These are phyloP conservation scores for Galeopsomyia nigrocyanea DNA, from an alignment of 2,888 invertebrate species.

Conservation along the genomic window DNA sequence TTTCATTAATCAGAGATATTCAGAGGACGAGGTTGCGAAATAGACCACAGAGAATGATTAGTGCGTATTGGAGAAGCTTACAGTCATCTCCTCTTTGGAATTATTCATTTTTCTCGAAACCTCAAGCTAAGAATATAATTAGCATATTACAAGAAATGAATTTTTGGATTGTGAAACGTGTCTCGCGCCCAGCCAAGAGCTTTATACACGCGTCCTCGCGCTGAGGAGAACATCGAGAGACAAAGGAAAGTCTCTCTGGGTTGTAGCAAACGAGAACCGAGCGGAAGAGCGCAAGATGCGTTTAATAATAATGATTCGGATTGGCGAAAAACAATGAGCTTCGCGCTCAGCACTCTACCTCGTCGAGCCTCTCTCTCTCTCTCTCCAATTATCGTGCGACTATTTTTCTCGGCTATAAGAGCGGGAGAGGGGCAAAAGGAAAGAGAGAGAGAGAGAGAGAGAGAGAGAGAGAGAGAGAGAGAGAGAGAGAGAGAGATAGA, in stretches of 20 bases:
- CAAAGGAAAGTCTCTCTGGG: slow-evolving; percentile 5
- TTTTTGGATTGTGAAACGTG: slow-evolving; percentile 33
- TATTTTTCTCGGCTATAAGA: neutral
- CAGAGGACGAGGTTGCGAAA: too few relatives aligned
- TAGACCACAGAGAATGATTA: too few relatives aligned
- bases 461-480: neutral
- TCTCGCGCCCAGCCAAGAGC: neutral
- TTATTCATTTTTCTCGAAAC: slow-evolving; percentile 18
- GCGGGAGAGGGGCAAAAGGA: too few relatives aligned
- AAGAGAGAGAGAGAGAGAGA: neutral
- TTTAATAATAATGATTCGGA: slow-evolving; percentile 20
- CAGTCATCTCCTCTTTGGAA: slow-evolving; percentile 22
- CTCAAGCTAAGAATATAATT: slow-evolving; percentile 21
- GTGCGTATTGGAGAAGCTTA: too few relatives aligned
- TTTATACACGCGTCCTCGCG: neutral
- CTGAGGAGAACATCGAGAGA: neutral
- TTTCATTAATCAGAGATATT: too few relatives aligned
- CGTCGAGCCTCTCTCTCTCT: neutral
- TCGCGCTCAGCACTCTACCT: neutral
- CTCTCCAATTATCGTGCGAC: slow-evolving; percentile 10
- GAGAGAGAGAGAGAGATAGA: neutral
- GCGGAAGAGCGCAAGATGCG: neutral
- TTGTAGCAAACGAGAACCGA: too few relatives aligned
- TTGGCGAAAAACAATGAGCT: slow-evolving; percentile 22
- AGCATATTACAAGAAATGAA: slow-evolving; percentile 38